phyloP scores from a whole-genome alignment of 2,888 invertebrate genomes.

The Belgica antarctica region DNA sequence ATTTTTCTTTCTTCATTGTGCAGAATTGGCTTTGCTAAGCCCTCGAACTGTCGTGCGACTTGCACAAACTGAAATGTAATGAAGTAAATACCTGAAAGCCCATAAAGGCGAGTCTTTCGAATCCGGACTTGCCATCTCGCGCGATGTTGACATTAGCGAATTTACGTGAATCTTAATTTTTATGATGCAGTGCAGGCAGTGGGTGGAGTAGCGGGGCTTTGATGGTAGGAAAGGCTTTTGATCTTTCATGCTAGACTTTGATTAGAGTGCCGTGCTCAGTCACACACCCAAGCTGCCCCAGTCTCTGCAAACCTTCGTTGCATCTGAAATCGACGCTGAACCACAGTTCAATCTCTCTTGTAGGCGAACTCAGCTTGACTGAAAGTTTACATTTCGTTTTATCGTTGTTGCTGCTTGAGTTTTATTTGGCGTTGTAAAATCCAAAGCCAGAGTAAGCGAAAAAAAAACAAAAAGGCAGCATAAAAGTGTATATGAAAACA shows the following conservation, averaged over 20 bases:
- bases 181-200: too few species aligned
- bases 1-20: neutral
- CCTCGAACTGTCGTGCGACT: too few species aligned
- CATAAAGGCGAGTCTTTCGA: neutral
- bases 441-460: slow-evolving; percentile 3
- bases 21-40: neutral
- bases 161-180: neutral
- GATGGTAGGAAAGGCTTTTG: too few species aligned
- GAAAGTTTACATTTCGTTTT: slow-evolving; percentile 21
- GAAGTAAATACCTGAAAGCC: neutral
- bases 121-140: too few species aligned
- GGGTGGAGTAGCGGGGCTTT: neutral
- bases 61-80: too few species aligned
- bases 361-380: slow-evolving; percentile 5
- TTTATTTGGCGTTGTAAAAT: slow-evolving; percentile 17
- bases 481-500: slow-evolving; percentile 40
- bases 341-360: slow-evolving; percentile 2
- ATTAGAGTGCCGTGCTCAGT: too few species aligned
- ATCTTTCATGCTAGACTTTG: too few species aligned
- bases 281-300: too few species aligned
- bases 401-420: too few species aligned
- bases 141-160: too few species aligned
- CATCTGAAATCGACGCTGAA: neutral
- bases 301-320: too few species aligned
- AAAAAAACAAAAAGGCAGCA: slow-evolving; percentile 16